These are phyloP conservation scores for Lutraria lutraria DNA, from an alignment of 2,888 invertebrate species.

Conservation along the genomic window DNA sequence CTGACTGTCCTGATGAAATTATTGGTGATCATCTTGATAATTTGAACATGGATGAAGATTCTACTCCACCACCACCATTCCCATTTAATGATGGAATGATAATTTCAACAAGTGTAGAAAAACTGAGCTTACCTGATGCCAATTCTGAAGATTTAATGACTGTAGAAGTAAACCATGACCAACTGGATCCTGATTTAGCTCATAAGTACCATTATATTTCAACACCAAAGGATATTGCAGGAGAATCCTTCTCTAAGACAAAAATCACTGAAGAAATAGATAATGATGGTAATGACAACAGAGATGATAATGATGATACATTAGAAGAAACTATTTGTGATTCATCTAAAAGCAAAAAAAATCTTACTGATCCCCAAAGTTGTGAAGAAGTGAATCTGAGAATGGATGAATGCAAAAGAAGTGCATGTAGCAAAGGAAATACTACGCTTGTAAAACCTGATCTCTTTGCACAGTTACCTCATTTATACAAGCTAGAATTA, in stretches of 20 bases:
- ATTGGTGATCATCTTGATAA: background rate
- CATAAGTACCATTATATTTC: background rate
- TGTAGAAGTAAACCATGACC: background rate
- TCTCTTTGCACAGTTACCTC: constrained; percentile 48
- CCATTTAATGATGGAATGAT: constrained; percentile 41
- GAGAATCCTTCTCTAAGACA: background rate
- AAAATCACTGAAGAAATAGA: background rate
- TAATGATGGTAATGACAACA: background rate
- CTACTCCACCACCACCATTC: constrained; percentile 39
- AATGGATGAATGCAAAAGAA: background rate
- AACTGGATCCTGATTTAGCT: background rate
- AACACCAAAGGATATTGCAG: background rate
- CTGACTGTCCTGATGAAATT: background rate
- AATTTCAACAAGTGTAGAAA: background rate
- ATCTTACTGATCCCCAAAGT: background rate
- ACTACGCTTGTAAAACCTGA: constrained; percentile 40
- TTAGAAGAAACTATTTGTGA: background rate
- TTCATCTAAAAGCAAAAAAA: background rate
- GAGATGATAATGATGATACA: background rate
- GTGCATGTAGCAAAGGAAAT: background rate
- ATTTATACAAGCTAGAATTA: constrained; percentile 61
- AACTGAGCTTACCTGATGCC: background rate
- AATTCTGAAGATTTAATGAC: background rate
- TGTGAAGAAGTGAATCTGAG: background rate
- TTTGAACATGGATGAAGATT: background rate